Evolutionary conservation across 2,113 vertebrate species (phyloP), one percentile per base, ranked within the genome.

Genomic region (Stomatorhinus ivindoensis): DNA sequence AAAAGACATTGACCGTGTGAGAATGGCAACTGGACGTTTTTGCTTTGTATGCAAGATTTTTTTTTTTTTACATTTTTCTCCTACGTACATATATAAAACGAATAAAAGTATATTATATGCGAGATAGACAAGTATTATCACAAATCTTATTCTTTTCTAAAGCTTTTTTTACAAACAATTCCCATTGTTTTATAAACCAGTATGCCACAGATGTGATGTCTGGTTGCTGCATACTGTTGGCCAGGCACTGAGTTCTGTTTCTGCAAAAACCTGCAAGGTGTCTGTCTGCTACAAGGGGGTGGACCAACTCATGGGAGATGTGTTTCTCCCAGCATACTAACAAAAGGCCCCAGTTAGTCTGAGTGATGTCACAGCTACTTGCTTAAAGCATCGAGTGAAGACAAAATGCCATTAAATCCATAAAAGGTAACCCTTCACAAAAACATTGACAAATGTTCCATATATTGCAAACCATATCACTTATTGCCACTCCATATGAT

Each of bases 51-150:
- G 61, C n/a, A 65, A 31, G 3, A 55, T 39, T 35, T 46, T 35
- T 65, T 87, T 87, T 87, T 69, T 87, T 15, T 13, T 15, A 21
- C 24, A 82, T 91, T 89, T 89, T 91, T 55, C 69, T 89, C 87
- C 86, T 90, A 82, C 91, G 95, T 90, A 96, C 95, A 95, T 95
- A 96, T 94, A 94, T 94, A 94, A 93, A 47, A 80, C 6, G 17
- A 80, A 96, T 95, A 96, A 96, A 95, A 94, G 94, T 91, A 94
- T 94, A 94, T 94, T 96, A 95, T 95, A 93, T 95, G 95, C 94
- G 92, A 94, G 93, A 94, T 95, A 94, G 61, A 95, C 88, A 89
- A 92, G 92, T 92, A 93, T 93, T 93, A 93, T 92, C 92, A 93
- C 92, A 92, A 91, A 90, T 92, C 85, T 51, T 51, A 51, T 86